Evolutionary conservation across 2,888 invertebrate genomes (phyloP), one percentile per base, ranked within the genome.

Genomic region (Chloroclysta siterata): DNA sequence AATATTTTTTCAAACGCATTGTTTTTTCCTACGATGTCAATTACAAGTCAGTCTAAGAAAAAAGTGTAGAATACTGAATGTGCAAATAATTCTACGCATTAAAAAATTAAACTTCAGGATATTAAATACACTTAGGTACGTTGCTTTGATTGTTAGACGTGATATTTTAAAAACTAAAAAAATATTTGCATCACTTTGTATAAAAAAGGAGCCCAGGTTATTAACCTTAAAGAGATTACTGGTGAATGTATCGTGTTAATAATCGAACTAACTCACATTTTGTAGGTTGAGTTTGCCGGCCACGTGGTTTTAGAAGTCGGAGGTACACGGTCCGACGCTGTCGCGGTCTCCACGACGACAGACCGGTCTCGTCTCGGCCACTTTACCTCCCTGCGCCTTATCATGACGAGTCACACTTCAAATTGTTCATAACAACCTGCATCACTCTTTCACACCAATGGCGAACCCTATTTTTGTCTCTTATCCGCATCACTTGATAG

Each of bases 341-440:
- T 80, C 89, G 88, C 81, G 75, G 71, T 83, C 82, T 80, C 74
- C 78, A 82, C 85, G 85, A 85, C 90, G 89, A 92, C 91, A 87
- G 91, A 75, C 86, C 81, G 74, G 72, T 71, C 62, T 57, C 44
- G 44, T n/a, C 36, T 39, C 39, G 68, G 64, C 63, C 44, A 46
- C 41, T 41, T 48, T 33, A 46, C 48, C 41, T 59, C 55, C 55
- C 36, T 56, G 58, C 57, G 58, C 64, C 78, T 83, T 83, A 84
- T 83, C 83, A 78, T 68, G 70, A 71, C 36, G 11, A 39, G 73
- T 70, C 69, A 72, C 63, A 72, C 70, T 71, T 72, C 69, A 74
- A 70, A 75, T 67, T 66, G 67, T 67, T 70, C 72, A 63, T 29
- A 29, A 29, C 33, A 3, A 74, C 72, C 69, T 72, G 65, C 69